Evolutionary conservation across 2,888 invertebrate genomes (phyloP), one percentile per base, ranked within the genome.

Genomic region (Fragum whitleyi): DNA sequence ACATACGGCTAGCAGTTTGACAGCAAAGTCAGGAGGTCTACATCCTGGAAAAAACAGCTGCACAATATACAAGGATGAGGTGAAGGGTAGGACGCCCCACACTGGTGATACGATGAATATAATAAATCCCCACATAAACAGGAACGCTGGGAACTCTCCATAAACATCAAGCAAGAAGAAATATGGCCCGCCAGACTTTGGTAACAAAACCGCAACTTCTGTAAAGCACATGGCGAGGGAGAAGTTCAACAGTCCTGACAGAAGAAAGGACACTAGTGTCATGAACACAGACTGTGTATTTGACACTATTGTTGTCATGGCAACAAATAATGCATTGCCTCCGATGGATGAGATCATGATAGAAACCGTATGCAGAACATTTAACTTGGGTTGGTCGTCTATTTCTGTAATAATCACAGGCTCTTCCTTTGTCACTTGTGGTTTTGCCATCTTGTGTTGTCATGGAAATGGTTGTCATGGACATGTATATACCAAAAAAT

Each of bases 121-220:
- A 9, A 89, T 55, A 55, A 87, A 90, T 53, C 90, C 88, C 90
- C 88, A 89, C 32, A 90, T 61, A 55, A 88, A 83, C 62, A 90
- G 65, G 69, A 90, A 90, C 0, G 82, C 88, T n/a, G 86, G 76
- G 29, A 88, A 68, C 9, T 84, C 61, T 3, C 90, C 90, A 70
- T 88, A 88, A 7, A 85, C 86, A 19, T 83, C 70, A 29, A 80
- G 65, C 11, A 88, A 76, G 69, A 87, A 89, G 71, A 85, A 87
- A 69, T 90, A 90, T 1, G 89, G 86, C 0, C 90, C 90, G 6
- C 90, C 90, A 11, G 88, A 85, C 32, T 84, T 85, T 51, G 86
- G 86, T 2, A 89, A 79, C 5, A 85, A 68, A 26, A 87, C 69
- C 3, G 86, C 89, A 1, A 90, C 82, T 55, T 90, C 89, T 6